phyloP scores from a whole-genome alignment of 2,113 vertebrate species.

The Otus sunia region DNA sequence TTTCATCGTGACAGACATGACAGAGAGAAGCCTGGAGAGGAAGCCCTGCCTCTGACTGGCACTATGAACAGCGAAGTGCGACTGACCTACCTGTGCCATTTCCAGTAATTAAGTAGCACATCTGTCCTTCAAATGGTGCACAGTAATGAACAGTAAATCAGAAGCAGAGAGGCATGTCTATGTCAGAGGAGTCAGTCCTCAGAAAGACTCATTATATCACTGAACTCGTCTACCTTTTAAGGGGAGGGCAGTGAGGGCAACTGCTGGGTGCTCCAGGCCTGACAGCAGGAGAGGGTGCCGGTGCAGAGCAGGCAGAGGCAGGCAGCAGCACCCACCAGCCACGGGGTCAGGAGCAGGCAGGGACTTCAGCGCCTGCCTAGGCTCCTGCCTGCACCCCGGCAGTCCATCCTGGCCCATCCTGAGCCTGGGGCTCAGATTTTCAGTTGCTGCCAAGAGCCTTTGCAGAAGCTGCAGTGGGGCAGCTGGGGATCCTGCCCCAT shows the following conservation, averaged over 20 bases:
- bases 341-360: not conserved
- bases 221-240: not conserved
- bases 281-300: not conserved
- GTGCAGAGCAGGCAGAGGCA: not conserved
- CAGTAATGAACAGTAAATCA: not conserved
- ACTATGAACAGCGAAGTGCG: accelerated
- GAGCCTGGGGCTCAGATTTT: not conserved
- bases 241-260: not conserved
- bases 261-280: not conserved
- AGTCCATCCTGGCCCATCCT: not conserved
- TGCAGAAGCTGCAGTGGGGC: not conserved
- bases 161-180: not conserved
- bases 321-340: accelerated
- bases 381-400: not conserved
- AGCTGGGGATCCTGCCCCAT: not conserved
- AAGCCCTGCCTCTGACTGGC: not conserved
- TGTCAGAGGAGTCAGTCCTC: not conserved
- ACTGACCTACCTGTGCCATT: not conserved
- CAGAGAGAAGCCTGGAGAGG: not conserved
- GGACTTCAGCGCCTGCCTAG: too few relatives aligned
- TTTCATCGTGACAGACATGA: not conserved
- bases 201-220: not conserved
- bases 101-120: not conserved
- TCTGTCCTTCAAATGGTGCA: not conserved
- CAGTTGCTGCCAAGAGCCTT: not conserved